Conservation (phyloP, 2,888 invertebrate species). For the Ditula angustiorana region DNA sequence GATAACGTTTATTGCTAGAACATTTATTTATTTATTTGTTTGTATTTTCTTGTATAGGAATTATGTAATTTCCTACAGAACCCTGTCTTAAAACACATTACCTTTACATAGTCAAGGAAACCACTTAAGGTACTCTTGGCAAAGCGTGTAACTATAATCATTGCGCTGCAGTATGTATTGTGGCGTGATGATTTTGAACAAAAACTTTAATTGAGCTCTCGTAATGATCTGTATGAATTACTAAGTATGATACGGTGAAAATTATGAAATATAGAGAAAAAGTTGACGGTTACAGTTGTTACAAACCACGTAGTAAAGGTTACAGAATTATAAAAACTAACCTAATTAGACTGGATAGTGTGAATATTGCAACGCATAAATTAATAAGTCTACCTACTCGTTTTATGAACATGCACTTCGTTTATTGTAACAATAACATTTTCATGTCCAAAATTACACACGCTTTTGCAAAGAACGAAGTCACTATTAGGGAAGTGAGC, state of each 20-base stretch:
- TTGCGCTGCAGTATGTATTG: neutral
- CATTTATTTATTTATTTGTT: too few species aligned
- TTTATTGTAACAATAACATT: too few species aligned
- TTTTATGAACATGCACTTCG: too few species aligned
- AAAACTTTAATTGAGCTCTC: slow-evolving; percentile 5
- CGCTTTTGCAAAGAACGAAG: too few species aligned
- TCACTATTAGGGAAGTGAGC: too few species aligned
- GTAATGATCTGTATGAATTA: neutral
- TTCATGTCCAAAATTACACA: too few species aligned
- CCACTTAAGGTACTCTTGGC: neutral
- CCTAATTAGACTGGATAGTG: too few species aligned
- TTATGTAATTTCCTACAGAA: neutral
- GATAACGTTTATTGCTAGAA: too few species aligned
- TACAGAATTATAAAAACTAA: neutral
- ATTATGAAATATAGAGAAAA: neutral
- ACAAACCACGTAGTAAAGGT: neutral
- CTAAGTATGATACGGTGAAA: slow-evolving; percentile 6
- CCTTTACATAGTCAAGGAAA: neutral
- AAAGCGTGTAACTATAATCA: neutral
- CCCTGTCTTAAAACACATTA: neutral
- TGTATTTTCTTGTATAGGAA: neutral
- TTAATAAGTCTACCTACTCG: too few species aligned
- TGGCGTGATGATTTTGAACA: slow-evolving; percentile 6
- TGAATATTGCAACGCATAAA: too few species aligned
- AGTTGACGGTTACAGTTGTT: neutral